phyloP scores from a whole-genome alignment of 2,888 invertebrate genomes.

The Ditylenchus weischeri region DNA sequence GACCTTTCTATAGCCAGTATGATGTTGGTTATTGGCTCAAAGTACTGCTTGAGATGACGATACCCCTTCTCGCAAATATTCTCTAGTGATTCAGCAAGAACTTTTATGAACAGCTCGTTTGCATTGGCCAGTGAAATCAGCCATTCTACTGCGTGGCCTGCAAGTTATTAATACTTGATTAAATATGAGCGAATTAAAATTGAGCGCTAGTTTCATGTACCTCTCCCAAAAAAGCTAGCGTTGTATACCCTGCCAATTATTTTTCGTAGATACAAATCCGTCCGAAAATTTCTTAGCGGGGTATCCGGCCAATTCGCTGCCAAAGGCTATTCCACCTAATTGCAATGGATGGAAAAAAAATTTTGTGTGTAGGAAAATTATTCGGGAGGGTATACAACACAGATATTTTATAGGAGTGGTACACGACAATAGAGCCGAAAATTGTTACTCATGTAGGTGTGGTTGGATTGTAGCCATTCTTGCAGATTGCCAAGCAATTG shows the following conservation, averaged over 20 bases:
- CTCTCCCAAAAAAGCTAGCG: not conserved
- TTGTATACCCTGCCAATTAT: not conserved
- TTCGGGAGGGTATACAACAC: too few species aligned
- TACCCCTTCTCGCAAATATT: conserved; percentile 31
- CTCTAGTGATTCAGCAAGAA: conserved; percentile 38
- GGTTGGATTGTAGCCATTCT: conserved; percentile 75
- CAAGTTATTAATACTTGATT: conserved; percentile 11
- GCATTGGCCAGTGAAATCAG: conserved; percentile 22
- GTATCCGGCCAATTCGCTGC: too few species aligned
- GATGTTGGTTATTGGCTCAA: conserved; percentile 20
- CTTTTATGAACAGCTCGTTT: conserved; percentile 15
- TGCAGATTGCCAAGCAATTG: conserved; percentile 66
- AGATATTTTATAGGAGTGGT: too few species aligned
- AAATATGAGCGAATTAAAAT: not conserved
- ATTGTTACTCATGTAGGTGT: conserved; percentile 65
- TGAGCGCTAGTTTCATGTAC: not conserved
- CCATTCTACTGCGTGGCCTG: conserved; percentile 44
- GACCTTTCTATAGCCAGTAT: conserved; percentile 19
- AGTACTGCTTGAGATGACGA: conserved; percentile 12
- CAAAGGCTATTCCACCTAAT: too few species aligned
- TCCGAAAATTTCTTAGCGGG: too few species aligned
- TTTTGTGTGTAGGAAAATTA: too few species aligned
- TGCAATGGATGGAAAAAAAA: too few species aligned
- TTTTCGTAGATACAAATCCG: conserved; percentile 33
- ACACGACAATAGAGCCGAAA: too few species aligned